A percentile compares a stretch with the other conserved stretches of the same genome.
These are phyloP conservation scores for Polydesmus complanatus DNA, from an alignment of 2,888 invertebrate species.

Conservation along the genomic window DNA sequence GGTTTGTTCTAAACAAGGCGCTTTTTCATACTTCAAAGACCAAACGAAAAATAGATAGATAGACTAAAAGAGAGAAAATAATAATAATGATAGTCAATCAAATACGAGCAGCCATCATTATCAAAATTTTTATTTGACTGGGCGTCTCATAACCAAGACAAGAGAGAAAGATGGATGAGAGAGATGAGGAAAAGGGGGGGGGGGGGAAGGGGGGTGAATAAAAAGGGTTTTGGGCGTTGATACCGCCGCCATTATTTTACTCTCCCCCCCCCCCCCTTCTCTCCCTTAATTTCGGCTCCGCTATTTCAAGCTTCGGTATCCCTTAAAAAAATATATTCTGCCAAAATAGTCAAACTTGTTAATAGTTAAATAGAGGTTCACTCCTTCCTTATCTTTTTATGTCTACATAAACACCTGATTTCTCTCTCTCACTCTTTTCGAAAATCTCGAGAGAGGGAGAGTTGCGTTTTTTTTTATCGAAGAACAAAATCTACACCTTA, in stretches of 20 bases:
- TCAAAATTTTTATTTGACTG: background rate
- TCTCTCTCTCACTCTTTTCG: too few species aligned
- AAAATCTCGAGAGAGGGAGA: too few species aligned
- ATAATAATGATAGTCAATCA: background rate
- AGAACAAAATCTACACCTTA: background rate
- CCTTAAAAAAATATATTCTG: background rate
- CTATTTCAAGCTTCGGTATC: too few species aligned
- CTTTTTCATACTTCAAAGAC: too few species aligned
- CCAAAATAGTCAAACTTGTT: background rate
- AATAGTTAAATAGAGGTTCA: background rate
- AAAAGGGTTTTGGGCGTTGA: too few species aligned
- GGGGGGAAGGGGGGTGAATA: too few species aligned
- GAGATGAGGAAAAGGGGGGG: too few species aligned
- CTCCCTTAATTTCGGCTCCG: background rate
- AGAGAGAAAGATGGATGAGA: too few species aligned
- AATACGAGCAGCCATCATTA: background rate
- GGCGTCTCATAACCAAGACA: too few species aligned
- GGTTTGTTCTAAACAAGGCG: background rate
- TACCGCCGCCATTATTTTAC: too few species aligned
- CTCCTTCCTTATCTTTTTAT: background rate
- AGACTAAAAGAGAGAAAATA: background rate
- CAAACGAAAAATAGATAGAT: too few species aligned
- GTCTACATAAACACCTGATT: background rate
- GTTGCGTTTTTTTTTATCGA: too few species aligned
- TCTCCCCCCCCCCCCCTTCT: background rate